A percentile compares a stretch with the other conserved stretches of the same genome.
phyloP scores from a whole-genome alignment of 2,113 vertebrate species.

The Odocoileus virginianus region DNA sequence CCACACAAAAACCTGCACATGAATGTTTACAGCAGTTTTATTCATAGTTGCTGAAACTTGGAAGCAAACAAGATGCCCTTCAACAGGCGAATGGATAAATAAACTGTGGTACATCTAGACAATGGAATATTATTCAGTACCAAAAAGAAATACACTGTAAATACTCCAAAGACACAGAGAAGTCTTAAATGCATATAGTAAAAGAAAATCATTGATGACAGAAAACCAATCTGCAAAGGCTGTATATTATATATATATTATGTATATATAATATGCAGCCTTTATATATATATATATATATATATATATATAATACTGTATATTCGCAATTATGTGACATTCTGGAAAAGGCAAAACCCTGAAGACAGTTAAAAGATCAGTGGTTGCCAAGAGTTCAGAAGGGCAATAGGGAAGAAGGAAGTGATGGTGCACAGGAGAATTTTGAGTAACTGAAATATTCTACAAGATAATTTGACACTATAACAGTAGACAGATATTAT shows the following conservation, averaged over 20 bases:
- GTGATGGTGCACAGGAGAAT: neutral
- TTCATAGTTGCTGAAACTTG: neutral
- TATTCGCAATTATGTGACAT: neutral
- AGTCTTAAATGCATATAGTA: neutral
- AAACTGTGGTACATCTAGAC: neutral
- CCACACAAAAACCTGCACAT: neutral
- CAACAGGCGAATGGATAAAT: neutral
- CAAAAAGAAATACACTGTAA: neutral
- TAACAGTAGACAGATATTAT: neutral
- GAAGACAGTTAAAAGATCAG: neutral
- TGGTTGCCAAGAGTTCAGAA: neutral
- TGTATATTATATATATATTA: neutral
- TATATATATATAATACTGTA: neutral
- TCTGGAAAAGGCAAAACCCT: neutral
- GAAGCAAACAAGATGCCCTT: neutral
- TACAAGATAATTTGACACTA: neutral
- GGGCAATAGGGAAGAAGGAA: neutral
- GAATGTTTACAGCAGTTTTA: neutral
- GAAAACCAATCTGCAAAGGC: neutral
- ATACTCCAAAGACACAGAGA: neutral
- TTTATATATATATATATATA: too few species aligned
- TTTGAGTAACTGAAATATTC: neutral
- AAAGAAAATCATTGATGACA: neutral
- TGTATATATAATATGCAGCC: too few species aligned
- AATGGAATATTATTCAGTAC: neutral